A percentile compares a stretch with the other conserved stretches of the same genome.
Evolutionary conservation across 2,113 vertebrate species (phyloP).

Genomic region (Microtus ochrogaster): DNA sequence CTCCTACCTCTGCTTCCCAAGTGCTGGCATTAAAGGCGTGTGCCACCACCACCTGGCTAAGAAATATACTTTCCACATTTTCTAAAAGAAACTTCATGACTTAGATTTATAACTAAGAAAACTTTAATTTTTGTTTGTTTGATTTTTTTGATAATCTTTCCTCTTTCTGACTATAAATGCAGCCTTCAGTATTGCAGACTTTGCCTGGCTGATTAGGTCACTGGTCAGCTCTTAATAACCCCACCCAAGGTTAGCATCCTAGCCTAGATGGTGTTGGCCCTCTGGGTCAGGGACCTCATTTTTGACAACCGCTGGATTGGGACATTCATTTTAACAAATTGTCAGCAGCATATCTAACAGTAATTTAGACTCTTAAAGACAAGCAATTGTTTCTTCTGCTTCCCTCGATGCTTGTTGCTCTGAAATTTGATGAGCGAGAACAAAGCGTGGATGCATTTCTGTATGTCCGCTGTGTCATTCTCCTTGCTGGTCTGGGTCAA

Average conservation of each 20-base stretch:
- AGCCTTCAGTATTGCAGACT: background rate
- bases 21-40: too few relatives aligned
- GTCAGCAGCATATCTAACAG: background rate
- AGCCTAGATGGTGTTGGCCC: background rate
- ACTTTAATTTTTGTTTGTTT: background rate
- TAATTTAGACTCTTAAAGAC: background rate
- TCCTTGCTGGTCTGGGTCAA: background rate
- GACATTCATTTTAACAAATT: background rate
- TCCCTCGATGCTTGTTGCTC: background rate
- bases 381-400: background rate
- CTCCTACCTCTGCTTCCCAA: too few relatives aligned
- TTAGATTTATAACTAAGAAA: background rate
- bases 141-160: background rate
- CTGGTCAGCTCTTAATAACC: too few relatives aligned
- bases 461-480: background rate
- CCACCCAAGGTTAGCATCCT: background rate
- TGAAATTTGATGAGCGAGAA: background rate
- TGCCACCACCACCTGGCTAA: background rate
- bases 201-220: accelerated
- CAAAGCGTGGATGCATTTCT: background rate
- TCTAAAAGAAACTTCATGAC: background rate
- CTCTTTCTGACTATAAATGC: background rate
- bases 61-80: background rate
- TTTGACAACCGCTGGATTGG: background rate
- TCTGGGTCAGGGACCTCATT: background rate